Evolutionary conservation across 2,113 vertebrate genomes (phyloP).

Genomic region (Myiagra hebetior): DNA sequence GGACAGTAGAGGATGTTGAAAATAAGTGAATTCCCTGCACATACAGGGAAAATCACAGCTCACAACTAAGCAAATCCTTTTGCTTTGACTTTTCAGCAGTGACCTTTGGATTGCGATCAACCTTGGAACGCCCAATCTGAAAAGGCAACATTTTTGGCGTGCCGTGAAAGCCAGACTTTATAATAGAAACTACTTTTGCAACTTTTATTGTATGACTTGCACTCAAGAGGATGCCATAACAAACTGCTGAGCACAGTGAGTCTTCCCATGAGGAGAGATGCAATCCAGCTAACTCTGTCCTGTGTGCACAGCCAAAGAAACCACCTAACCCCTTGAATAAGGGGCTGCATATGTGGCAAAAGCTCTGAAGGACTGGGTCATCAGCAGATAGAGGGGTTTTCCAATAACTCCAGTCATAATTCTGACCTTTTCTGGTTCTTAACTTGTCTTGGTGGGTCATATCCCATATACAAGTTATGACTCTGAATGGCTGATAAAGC

Average conservation of each 20-base stretch:
- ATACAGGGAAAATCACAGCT: background rate
- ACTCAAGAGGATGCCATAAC: background rate
- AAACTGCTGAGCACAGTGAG: background rate
- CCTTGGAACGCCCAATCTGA: background rate
- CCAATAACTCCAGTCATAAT: background rate
- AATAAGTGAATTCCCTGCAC: background rate
- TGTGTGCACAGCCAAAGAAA: background rate
- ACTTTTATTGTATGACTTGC: background rate
- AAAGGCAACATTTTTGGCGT: slow-evolving; percentile 24
- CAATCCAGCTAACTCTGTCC: background rate
- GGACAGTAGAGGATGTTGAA: background rate
- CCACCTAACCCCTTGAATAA: background rate
- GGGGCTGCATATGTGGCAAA: background rate
- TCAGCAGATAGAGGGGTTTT: background rate
- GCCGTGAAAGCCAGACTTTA: background rate
- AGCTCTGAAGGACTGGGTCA: background rate
- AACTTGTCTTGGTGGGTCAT: background rate
- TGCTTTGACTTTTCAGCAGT: background rate
- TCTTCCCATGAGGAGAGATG: background rate
- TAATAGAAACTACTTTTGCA: slow-evolving; percentile 24
- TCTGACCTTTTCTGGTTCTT: background rate
- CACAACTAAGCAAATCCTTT: background rate
- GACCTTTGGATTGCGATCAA: slow-evolving; percentile 17
- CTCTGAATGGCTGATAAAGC: background rate
- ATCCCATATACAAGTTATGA: background rate